Base-by-base conservation (phyloP, 2,113 vertebrate species). In the Macaca nemestrina region DNA sequence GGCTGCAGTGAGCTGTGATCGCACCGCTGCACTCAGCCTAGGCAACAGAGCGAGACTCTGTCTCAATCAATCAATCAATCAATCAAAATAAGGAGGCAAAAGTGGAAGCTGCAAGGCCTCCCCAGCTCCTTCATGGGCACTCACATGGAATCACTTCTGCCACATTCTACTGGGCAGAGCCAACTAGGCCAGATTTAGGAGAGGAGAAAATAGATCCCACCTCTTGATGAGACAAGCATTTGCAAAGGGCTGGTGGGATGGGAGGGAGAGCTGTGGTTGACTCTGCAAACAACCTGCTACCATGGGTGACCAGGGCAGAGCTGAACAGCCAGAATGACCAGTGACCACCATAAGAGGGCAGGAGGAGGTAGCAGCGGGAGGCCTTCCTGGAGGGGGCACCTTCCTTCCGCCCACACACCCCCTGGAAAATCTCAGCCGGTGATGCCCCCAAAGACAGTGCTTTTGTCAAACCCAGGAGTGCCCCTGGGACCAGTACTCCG, bases 381-480 rank as follows among this genome's bases (percentile, higher is more conserved):
- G 11, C 2, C 48, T 88, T 30, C 50, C 55, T 16, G 18, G 50
- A 38, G 48, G 10, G 2, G 18, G 27, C 3, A 35, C 30, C 59
- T 12, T 45, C 30, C 59, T 12, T 45, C 43, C 1, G 4, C 70
- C 27, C 45, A 70, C 0, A 16, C 52, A 9, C 0, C 6, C 48
- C 57, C 38, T 3, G 17, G 57, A 0, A 11, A 0, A 25, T 57
- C 11, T 18, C 48, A 3, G 12, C 50, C 10, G 4, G 5, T 2
- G 0, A 18, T 0, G 10, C 2, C 30, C 30, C 84, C 11, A 0
- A 18, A 76, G 27, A 64, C 59, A 23, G 11, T 1, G 0, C 7
- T 80, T 27, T 30, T 35, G 25, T 92, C 43, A 45, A 45, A 64
- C 68, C 72, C 55, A 30, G n/a, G 59, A 18, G 20, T 16, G 16